These are phyloP conservation scores for Adelognathus sp. DNA, from an alignment of 2,888 invertebrate genomes.

Conservation along the genomic window DNA sequence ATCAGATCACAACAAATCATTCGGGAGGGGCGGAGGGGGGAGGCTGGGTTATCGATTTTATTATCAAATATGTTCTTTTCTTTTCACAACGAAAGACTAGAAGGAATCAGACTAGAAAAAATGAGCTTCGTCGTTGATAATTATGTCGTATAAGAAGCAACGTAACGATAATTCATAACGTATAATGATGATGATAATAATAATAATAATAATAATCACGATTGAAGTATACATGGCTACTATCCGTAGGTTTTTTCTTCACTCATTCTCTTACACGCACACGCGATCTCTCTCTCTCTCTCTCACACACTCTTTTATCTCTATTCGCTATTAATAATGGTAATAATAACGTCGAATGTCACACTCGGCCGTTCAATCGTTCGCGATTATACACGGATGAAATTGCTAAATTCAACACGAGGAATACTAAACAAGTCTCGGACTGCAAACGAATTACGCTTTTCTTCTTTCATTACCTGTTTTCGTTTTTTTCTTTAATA, in stretches of 20 bases:
- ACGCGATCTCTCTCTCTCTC: conserved; percentile 19
- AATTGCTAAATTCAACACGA: conserved; percentile 75
- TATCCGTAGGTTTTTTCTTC: conserved; percentile 50
- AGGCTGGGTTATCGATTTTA: conserved; percentile 50
- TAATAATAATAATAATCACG: conserved; percentile 62
- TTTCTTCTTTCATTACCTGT: neutral
- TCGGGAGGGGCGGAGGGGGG: conserved; percentile 51
- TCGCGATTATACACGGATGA: conserved; percentile 74
- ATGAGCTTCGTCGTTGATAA: conserved; percentile 60
- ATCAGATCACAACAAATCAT: conserved; percentile 66
- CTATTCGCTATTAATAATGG: conserved; percentile 72
- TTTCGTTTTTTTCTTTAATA: conserved; percentile 39
- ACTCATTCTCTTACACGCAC: neutral
- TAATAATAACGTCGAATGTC: conserved; percentile 67
- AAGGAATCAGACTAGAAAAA: conserved; percentile 62
- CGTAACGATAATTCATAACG: conserved; percentile 62
- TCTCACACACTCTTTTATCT: conserved; percentile 64
- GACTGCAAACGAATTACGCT: conserved; percentile 73
- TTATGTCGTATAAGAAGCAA: conserved; percentile 63
- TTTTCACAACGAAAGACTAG: conserved; percentile 56
- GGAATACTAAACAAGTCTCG: conserved; percentile 73
- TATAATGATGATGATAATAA: no score
- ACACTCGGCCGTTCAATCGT: conserved; percentile 69
- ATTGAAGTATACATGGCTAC: conserved; percentile 59
- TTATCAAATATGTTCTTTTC: no score